Percentiles rank a stretch among this genome's conserved stretches.
phyloP scores from a whole-genome alignment of 2,113 vertebrate genomes.

The Thinocorus orbignyianus region DNA sequence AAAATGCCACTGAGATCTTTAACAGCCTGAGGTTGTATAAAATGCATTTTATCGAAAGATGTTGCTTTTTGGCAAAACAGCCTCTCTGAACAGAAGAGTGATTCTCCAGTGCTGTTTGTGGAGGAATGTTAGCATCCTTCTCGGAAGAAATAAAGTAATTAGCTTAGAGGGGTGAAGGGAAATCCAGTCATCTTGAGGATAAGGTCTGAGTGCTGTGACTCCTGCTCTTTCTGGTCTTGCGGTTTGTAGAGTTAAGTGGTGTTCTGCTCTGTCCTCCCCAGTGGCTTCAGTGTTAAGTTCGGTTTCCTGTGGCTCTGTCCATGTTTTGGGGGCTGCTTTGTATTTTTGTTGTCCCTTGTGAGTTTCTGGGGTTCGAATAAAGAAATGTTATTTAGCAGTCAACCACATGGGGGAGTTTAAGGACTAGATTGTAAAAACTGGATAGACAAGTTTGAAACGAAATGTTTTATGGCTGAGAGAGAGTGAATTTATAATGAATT shows the following conservation, averaged over 20 bases:
- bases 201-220: neutral
- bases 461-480: neutral
- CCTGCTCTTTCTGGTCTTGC: neutral
- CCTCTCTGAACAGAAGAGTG: neutral
- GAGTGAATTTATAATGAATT: neutral
- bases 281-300: neutral
- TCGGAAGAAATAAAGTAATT: neutral
- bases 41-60: neutral
- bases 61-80: neutral
- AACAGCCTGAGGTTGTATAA: neutral
- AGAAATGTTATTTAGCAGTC: neutral
- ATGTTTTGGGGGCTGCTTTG: neutral
- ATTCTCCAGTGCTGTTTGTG: neutral
- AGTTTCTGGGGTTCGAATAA: neutral
- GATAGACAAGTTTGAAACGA: neutral
- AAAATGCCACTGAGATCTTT: neutral
- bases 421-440: neutral
- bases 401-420: conserved; percentile 42
- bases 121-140: neutral
- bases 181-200: neutral
- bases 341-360: neutral
- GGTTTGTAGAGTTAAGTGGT: neutral
- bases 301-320: neutral
- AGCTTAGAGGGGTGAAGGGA: neutral
- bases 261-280: neutral